A percentile compares a stretch with the other conserved stretches of the same genome.
Evolutionary conservation across 2,113 vertebrate genomes (phyloP).

Genomic region (Gallinago media): DNA sequence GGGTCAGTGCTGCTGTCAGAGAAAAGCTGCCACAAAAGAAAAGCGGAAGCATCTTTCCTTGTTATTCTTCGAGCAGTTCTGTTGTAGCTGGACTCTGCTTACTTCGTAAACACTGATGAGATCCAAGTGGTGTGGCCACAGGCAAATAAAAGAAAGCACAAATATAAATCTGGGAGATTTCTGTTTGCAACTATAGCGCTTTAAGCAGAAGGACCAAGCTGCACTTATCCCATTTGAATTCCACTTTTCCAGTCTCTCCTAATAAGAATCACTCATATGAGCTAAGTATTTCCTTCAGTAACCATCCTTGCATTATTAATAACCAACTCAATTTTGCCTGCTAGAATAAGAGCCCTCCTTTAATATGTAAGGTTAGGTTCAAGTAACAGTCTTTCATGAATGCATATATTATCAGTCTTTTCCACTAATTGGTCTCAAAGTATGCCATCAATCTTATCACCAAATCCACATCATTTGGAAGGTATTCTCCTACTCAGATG

Average conservation of each 20-base stretch:
- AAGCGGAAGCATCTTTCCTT: neutral
- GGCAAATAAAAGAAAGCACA: neutral
- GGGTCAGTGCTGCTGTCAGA: neutral
- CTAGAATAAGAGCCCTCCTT: constrained; percentile 34
- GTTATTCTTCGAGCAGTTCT: neutral
- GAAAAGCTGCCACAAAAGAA: neutral
- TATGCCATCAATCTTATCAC: neutral
- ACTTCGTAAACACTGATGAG: neutral
- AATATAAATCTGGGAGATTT: neutral
- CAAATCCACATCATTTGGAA: neutral
- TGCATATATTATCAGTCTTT: neutral
- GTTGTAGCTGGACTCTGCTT: neutral
- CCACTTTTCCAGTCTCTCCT: constrained; percentile 26
- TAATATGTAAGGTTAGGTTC: constrained; percentile 9
- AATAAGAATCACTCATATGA: constrained; percentile 33
- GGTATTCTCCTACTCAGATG: neutral
- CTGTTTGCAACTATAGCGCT: neutral
- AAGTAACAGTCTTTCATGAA: neutral
- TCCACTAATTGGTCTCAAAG: constrained; percentile 18
- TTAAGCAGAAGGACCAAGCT: constrained; percentile 18
- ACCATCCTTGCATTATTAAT: constrained; percentile 60
- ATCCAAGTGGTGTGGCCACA: neutral
- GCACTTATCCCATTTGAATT: constrained; percentile 36
- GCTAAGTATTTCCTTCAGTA: constrained; percentile 50
- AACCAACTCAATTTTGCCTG: constrained; percentile 29